phyloP scores from a whole-genome alignment of 2,888 invertebrate species.

The Sesamia inferens region DNA sequence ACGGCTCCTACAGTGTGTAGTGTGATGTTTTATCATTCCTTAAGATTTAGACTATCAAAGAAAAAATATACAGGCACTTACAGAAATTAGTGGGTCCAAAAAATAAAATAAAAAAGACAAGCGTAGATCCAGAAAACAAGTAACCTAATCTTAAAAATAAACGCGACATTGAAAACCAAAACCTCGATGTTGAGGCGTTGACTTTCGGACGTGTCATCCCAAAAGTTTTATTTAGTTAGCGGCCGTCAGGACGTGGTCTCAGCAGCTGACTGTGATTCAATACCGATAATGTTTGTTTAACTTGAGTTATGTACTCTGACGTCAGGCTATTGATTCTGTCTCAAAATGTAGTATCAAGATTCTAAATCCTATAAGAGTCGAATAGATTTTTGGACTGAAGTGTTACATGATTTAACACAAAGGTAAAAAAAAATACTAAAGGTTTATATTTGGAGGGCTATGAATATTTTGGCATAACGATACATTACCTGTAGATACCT shows the following conservation, averaged over 20 bases:
- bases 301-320: conserved; percentile 25
- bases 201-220: conserved; percentile 38
- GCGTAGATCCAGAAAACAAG: neutral
- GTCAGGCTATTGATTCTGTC: conserved; percentile 16
- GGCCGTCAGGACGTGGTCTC: conserved; percentile 1
- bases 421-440: too few species aligned
- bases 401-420: neutral
- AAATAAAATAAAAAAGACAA: too few species aligned
- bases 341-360: neutral
- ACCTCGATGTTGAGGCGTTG: conserved; percentile 19
- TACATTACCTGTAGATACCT: neutral
- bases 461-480: neutral
- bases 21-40: too few species aligned
- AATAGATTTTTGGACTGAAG: conserved; percentile 7
- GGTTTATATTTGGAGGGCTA: neutral
- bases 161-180: conserved; percentile 10
- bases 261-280: conserved; percentile 29
- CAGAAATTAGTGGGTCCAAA: too few species aligned
- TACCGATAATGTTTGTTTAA: conserved; percentile 35
- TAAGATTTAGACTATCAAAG: too few species aligned
- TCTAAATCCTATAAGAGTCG: too few species aligned
- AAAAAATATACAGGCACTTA: too few species aligned
- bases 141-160: conserved; percentile 21
- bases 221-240: conserved; percentile 47
- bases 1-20: too few species aligned